Evolutionary conservation across 2,113 vertebrate species (phyloP), one percentile per base, ranked within the genome.

Genomic region (Meriones unguiculatus): DNA sequence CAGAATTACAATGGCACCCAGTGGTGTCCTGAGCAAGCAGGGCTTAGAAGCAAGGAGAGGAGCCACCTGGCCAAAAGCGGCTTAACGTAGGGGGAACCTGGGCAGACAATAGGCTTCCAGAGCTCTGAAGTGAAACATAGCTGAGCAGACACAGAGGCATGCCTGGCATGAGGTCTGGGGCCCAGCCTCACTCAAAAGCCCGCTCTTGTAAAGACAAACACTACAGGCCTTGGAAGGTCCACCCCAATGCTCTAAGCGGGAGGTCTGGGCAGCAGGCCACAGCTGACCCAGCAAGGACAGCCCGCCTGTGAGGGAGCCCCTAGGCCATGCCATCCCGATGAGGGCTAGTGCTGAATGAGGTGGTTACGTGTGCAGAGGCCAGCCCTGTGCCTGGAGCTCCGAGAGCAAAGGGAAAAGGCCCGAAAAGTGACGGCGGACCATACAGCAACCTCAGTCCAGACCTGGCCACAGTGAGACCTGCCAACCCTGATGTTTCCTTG

Each of bases 401-500:
- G 10, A 12, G 7, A n/a, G 22, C 24, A 76, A 22, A 6, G 0
- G 5, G 11, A 75, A 54, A 38, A 80, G 2, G 7, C 13, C 17
- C 1, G 7, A 89, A 75, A 52, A 52, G 1, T 13, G 38, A 78
- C 24, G 64, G 64, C 32, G 13, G 70, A 64, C 46, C 73, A n/a
- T 54, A 30, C 3, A 15, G 14, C 75, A 64, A 84, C 6, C 25
- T 69, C 41, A 14, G 35, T 5, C 20, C 57, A 57, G 38, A 35
- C 22, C 32, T 57, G 3, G 0, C 54, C 2, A 0, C 1, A 0
- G 70, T 57, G 12, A 65, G 54, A 62, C 38, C 62, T 78, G 13
- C 11, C 57, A 15, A 22, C n/a, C 20, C 50, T 1, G 20, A 46
- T 18, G 73, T 41, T 2, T 52, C 7, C 24, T n/a, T 0, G 4